Conservation (phyloP, 1,140 invertebrate species). For the Metaphire vulgaris region DNA sequence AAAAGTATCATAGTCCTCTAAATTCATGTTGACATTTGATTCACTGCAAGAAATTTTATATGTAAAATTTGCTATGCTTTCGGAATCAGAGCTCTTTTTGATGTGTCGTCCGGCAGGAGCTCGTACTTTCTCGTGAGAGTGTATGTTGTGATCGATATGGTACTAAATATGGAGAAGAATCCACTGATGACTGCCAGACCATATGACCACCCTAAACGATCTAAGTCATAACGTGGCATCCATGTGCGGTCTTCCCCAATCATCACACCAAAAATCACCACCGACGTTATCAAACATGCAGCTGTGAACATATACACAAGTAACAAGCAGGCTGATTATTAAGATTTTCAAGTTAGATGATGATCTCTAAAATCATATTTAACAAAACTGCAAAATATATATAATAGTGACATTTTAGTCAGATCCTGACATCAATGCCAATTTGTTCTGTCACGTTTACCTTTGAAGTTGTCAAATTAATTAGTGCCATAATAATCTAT, state of each 20-base stretch:
- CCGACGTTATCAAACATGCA: slow-evolving; percentile 70
- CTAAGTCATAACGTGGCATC: slow-evolving; percentile 89
- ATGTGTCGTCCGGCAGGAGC: too few relatives aligned
- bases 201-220: slow-evolving; percentile 91
- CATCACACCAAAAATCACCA: slow-evolving; percentile 80
- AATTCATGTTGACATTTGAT: too few relatives aligned
- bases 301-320: slow-evolving; percentile 55
- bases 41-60: too few relatives aligned
- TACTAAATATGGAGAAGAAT: slow-evolving; percentile 57
- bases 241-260: slow-evolving; percentile 78
- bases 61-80: too few relatives aligned
- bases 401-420: not conserved
- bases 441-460: not conserved
- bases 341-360: too few relatives aligned
- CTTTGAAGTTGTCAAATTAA: not conserved
- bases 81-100: too few relatives aligned
- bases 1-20: too few relatives aligned
- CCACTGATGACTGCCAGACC: slow-evolving; percentile 78
- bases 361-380: too few relatives aligned
- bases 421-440: not conserved
- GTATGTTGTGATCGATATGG: slow-evolving; percentile 17
- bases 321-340: not conserved
- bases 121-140: slow-evolving; percentile 24
- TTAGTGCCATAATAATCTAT: too few relatives aligned
- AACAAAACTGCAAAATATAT: too few relatives aligned